A percentile compares a stretch with the other conserved stretches of the same genome.
These are phyloP conservation scores for Mesembrinibis cayennensis DNA, from an alignment of 2,113 vertebrate species.

Conservation along the genomic window DNA sequence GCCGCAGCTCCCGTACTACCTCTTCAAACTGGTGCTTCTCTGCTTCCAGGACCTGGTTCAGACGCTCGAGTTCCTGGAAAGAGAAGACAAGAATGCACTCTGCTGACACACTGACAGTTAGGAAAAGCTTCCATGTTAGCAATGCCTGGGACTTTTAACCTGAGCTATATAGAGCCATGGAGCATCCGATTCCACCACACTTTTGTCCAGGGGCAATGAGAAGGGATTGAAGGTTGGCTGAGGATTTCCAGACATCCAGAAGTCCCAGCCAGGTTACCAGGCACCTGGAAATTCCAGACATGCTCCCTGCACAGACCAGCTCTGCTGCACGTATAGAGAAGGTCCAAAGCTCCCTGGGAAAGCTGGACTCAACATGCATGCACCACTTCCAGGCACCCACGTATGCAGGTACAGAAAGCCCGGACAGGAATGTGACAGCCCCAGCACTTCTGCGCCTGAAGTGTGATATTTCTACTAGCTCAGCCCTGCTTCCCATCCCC, in stretches of 20 bases:
- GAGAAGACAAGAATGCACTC: not conserved
- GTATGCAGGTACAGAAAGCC: not conserved
- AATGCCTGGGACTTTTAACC: not conserved
- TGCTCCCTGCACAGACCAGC: not conserved
- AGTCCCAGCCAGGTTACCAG: not conserved
- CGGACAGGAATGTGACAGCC: rapidly evolving
- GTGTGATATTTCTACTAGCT: not conserved
- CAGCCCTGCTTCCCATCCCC: not conserved
- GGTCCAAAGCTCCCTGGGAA: not conserved
- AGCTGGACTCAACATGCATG: not conserved
- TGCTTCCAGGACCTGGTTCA: slow-evolving; percentile 92
- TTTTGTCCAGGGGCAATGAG: not conserved
- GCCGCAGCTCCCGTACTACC: slow-evolving; percentile 88
- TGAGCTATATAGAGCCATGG: not conserved
- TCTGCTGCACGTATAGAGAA: not conserved
- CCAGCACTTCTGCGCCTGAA: not conserved
- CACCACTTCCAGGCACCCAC: not conserved
- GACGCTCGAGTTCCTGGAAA: slow-evolving; percentile 87
- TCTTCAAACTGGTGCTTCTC: slow-evolving; percentile 96
- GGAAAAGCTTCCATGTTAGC: not conserved
- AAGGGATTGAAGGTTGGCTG: not conserved
- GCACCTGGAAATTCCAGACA: not conserved
- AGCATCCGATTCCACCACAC: not conserved
- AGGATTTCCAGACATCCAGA: not conserved
- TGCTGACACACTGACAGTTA: not conserved